Conservation (phyloP, 2,888 invertebrate genomes). For the Apocheima hispidaria region DNA sequence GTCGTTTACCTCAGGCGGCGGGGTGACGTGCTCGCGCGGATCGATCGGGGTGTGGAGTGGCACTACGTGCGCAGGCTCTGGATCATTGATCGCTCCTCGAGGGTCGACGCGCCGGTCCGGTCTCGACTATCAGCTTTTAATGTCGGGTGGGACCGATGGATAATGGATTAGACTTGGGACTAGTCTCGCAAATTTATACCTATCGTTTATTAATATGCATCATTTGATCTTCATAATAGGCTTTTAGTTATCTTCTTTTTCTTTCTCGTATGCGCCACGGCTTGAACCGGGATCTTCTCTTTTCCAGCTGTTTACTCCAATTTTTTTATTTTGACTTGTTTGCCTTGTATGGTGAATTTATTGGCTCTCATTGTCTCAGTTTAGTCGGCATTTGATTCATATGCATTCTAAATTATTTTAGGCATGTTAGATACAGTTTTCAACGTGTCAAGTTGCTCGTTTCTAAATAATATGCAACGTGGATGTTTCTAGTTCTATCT, state of each 20-base stretch:
- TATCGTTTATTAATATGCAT: neutral
- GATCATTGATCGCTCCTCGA: slow-evolving; percentile 55
- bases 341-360: neutral
- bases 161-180: slow-evolving; percentile 30
- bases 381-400: neutral
- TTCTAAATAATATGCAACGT: too few species aligned
- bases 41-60: slow-evolving; percentile 47
- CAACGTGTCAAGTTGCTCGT: too few species aligned
- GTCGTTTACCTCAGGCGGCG: slow-evolving; percentile 72
- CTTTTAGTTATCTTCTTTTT: neutral
- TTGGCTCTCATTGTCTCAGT: neutral
- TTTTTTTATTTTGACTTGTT: neutral
- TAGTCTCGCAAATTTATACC: slow-evolving; percentile 2
- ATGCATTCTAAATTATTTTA: too few species aligned
- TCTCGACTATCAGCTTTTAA: slow-evolving; percentile 26
- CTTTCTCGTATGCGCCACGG: neutral
- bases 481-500: too few species aligned
- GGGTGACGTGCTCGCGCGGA: slow-evolving; percentile 66
- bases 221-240: neutral
- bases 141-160: slow-evolving; percentile 33
- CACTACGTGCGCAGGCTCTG: slow-evolving; percentile 60
- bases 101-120: slow-evolving; percentile 53
- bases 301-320: neutral
- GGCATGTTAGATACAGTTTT: too few species aligned
- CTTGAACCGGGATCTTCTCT: neutral